Base-by-base conservation (phyloP, 1,140 invertebrate species). In the Atta colombica region DNA sequence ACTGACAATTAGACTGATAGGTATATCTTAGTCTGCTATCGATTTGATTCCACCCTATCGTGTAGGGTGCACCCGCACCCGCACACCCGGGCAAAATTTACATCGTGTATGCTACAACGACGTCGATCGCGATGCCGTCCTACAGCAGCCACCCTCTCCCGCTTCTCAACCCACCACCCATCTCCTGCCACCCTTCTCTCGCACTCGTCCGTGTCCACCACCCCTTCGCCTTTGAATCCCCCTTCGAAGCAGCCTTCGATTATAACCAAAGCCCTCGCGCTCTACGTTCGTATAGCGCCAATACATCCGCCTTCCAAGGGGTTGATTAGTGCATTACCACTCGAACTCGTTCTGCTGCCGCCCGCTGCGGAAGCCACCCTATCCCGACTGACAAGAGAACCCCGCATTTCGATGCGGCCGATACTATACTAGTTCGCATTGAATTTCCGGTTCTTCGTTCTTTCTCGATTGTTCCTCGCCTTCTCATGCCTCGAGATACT, bases 1-100 rank as follows among this genome's bases (percentile, higher is more conserved):
- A 95, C 94, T 94, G 94, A 95, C 95, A 95, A 95, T 95, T 94
- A 94, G 94, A 95, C 94, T 95, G 94, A 95, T 95, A 94, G 94
- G 93, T 94, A 95, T 95, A 95, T 94, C 94, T 95, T 95, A 95
- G 93, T 95, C 94, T 94, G 94, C 94, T 95, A 95, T 95, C 94
- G 95, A 95, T 95, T 95, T 95, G 94, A 95, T 95, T 95, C 94
- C 93, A 93, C 93, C 93, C 95, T 93, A 92, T 92, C 93, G 93
- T 93, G 91, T 92, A 92, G 93, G 92, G 91, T 93, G 92, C 91
- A 93, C 94, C 92, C 92, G 92, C 91, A 93, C 94, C 92, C 92
- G 90, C 92, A 89, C 93, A 93, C 88, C 78, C 89, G 92, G 92
- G 92, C 91, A 89, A 94, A 95, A 95, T 95, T 94, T 94, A 94